Base-by-base conservation (phyloP, 1,140 invertebrate genomes). In the Phenacoccus solenopsis region DNA sequence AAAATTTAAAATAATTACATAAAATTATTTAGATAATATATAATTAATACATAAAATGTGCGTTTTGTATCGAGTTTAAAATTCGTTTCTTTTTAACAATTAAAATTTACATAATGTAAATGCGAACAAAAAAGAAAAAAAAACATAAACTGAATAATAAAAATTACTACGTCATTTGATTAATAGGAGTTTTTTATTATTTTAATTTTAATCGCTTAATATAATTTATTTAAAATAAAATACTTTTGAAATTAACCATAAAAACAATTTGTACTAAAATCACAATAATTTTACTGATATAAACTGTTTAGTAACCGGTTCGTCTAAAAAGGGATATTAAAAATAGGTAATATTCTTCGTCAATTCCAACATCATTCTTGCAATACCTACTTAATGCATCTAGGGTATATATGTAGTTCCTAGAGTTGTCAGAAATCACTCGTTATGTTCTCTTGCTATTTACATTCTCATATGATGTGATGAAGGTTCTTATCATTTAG, bases 11-110 rank as follows among this genome's bases (percentile, higher is more conserved):
- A 16, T 49, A 49, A n/a, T 49, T 49, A 49, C 38, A 16, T 49
- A 49, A n/a, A 49, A 49, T 49, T 49, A 49, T 49, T 49, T 49
- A 49, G 38, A 49, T 49, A 49, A 49, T 49, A 49, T 49, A 49
- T 10, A 49, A 49, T 49, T 49, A 49, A 13, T 16, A 49, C 20
- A 49, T 49, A 49, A 49, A 49, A 49, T 49, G 38, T 49, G 38
- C 38, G 38, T 49, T 49, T n/a, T 49, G 38, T 49, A 49, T 49
- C n/a, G n/a, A n/a, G 38, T 49, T 49, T 49, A 49, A 49, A 49
- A 16, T 49, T 49, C 38, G 38, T 49, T 49, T n/a, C n/a, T n/a
- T n/a, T n/a, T n/a, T n/a, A n/a, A n/a, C 38, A 49, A 16, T 49
- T 49, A 49, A 49, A 49, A 49, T 49, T 49, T 49, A 49, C 20